Base-by-base conservation (phyloP, 2,888 invertebrate genomes). In the Ochropleura leucogaster region DNA sequence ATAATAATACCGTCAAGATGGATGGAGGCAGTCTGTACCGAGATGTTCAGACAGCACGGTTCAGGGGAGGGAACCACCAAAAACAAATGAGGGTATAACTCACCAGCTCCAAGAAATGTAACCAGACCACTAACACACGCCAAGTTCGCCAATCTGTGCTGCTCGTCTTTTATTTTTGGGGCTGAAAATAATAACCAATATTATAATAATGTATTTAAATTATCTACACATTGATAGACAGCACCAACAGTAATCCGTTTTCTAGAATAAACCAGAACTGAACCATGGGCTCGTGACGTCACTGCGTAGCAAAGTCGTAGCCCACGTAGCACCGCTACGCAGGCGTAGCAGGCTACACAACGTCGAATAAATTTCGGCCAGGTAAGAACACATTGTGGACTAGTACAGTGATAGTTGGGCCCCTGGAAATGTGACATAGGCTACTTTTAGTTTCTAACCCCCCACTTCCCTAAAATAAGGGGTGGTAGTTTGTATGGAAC, bases 61-160 rank as follows among this genome's bases (percentile, higher is more conserved):
- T n/a, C n/a, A n/a, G n/a, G n/a, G n/a, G n/a, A n/a, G n/a, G n/a
- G n/a, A n/a, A n/a, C n/a, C n/a, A n/a, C n/a, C n/a, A n/a, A n/a
- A n/a, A n/a, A n/a, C n/a, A n/a, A n/a, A n/a, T n/a, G n/a, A n/a
- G n/a, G n/a, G n/a, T 16, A 55, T 1, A 18, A 70, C 83, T 86
- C 82, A 95, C 96, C 93, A 68, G 94, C 93, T 55, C 94, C 95
- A 30, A 95, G 89, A 63, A 96, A 95, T 0, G 95, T 95, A 62
- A 94, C 91, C 12, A 96, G 89, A n/a, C 96, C 96, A 76, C 94
- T 94, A 6, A 95, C 95, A 70, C 96, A 96, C 0, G 96, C 96
- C 79, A 96, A 74, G 73, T 96, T 96, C 0, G 91, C 92, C 9
- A 95, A 74, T 40, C 95, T 89, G 77, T 96, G 96, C 20, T 93